phyloP scores from a whole-genome alignment of 2,888 invertebrate genomes.

The Oegoconia quadripuncta region DNA sequence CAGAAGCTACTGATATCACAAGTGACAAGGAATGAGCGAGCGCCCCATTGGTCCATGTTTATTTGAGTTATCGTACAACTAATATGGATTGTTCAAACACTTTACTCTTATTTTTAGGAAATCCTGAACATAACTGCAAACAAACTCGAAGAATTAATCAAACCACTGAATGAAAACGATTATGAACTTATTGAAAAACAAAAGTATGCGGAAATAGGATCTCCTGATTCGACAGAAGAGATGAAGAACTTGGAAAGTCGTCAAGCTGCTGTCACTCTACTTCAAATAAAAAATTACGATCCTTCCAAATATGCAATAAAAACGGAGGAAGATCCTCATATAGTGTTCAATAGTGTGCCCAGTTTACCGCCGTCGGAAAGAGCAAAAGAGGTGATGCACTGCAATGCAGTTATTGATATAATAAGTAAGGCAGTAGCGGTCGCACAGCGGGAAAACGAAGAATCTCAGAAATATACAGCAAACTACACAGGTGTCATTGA shows the following conservation, averaged over 20 bases:
- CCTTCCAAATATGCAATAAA: constrained; percentile 68
- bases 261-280: constrained; percentile 72
- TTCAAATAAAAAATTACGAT: constrained; percentile 75
- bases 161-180: constrained; percentile 60
- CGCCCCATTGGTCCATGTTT: constrained; percentile 63
- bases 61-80: constrained; percentile 57
- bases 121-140: constrained; percentile 77
- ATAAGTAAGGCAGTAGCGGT: constrained; percentile 75
- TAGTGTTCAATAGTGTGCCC: constrained; percentile 79
- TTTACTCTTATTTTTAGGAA: constrained; percentile 73
- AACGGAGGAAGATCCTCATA: constrained; percentile 71
- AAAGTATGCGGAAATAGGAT: constrained; percentile 66
- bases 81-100: constrained; percentile 51
- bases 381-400: constrained; percentile 74
- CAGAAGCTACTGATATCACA: constrained; percentile 59
- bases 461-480: constrained; percentile 55
- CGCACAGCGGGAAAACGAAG: constrained; percentile 72
- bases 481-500: constrained; percentile 58
- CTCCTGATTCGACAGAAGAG: constrained; percentile 74
- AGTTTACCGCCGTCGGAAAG: constrained; percentile 77
- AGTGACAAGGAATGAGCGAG: constrained; percentile 49
- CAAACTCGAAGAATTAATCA: constrained; percentile 79
- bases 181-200: constrained; percentile 54
- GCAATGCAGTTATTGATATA: constrained; percentile 74
- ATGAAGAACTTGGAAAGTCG: constrained; percentile 76